Conservation (phyloP, 2,113 vertebrate genomes). For the Phyllostomus hastatus region DNA sequence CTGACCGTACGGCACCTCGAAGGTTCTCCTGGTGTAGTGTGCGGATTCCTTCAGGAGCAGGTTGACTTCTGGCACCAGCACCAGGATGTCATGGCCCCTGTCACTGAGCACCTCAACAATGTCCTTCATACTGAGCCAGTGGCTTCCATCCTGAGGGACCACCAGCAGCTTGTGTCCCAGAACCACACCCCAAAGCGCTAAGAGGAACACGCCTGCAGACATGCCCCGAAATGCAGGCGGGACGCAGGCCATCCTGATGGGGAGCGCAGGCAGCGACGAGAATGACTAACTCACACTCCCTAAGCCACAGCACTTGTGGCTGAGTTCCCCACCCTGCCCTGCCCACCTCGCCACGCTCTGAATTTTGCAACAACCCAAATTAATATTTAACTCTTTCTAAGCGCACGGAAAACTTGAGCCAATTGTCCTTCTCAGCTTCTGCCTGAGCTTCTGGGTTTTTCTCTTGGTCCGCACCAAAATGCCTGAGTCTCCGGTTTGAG, state of each 20-base stretch:
- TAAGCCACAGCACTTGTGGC: fast-evolving
- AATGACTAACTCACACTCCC: neutral
- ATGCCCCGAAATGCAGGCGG: neutral
- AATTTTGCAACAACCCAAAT: neutral
- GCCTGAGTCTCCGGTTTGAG: neutral
- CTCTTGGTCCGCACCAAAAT: neutral
- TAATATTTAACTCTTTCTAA: conserved; percentile 36
- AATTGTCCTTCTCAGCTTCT: fast-evolving
- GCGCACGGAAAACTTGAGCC: neutral
- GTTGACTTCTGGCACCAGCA: conserved; percentile 84
- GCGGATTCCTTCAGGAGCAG: conserved; percentile 80
- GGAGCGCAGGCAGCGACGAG: neutral
- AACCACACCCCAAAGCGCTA: neutral
- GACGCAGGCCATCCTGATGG: conserved; percentile 21
- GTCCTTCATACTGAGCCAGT: conserved; percentile 86
- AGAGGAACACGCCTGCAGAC: conserved; percentile 22
- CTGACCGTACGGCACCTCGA: conserved; percentile 73
- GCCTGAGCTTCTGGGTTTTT: neutral
- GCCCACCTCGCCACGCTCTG: neutral
- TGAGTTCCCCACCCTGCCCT: fast-evolving
- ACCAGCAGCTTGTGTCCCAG: conserved; percentile 85
- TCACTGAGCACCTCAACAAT: conserved; percentile 81
- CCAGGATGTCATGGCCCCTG: conserved; percentile 85
- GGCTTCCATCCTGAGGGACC: conserved; percentile 90
- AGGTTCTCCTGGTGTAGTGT: conserved; percentile 78